Evolutionary conservation across 2,797 vertebrate species (phyloP), one percentile per base, ranked within the genome.

Genomic region (Phrynocephalus forsythii): DNA sequence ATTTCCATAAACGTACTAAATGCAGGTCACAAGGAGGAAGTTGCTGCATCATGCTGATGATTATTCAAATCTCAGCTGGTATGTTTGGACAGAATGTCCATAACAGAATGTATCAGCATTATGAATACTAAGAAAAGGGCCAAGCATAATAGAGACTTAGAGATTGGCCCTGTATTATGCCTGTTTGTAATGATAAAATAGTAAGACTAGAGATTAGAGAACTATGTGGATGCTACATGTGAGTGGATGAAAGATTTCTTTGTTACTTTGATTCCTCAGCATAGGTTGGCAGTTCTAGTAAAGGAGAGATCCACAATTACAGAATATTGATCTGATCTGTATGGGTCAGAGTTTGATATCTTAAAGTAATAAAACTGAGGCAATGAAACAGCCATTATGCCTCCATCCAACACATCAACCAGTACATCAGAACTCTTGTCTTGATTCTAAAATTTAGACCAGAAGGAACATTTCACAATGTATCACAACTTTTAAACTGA

Each of bases 401-500:
- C 9, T 56, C 9, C 52, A 56, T 9, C 52, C 52, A 56, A 56
- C 52, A 56, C 52, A 56, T 56, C 52, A 56, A 13, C 52, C 52
- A 56, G 13, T 13, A 56, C 52, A 56, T 56, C 9, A 56, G 8
- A 6, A 56, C 1, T 68, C 48, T 66, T 68, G 38, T 68, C 48
- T 66, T 68, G 38, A n/a, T 82, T 82, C 66, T 60, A 82, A 82
- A 69, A 82, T 28, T 82, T 68, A 82, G 33, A 48, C 44, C n/a
- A 82, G 48, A 63, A 69, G 28, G 50, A 83, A 83, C 33, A 22
- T 76, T 76, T 68, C 6, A 22, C 67, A 68, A 68, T 22, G 7
- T n/a, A 60, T n/a, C 63, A 38, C 16, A n/a, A 20, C 16, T 68
- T 83, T 83, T 33, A 71, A 75, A 75, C 24, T 73, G 69, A 60